Base-by-base conservation (phyloP, 1,140 invertebrate species). In the Ylistrum balloti region DNA sequence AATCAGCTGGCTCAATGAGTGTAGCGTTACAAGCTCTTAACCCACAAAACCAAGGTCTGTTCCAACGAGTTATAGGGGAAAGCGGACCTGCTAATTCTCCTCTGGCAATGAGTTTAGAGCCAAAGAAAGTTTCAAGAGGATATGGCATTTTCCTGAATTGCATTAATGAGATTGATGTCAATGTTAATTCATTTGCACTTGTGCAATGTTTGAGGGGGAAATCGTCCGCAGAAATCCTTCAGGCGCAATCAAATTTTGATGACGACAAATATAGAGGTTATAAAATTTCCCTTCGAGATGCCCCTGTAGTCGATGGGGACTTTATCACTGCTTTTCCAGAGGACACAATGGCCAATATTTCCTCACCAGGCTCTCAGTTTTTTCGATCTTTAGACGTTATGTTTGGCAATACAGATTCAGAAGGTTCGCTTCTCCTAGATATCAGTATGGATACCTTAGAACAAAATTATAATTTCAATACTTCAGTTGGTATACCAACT, bases 141-240 rank as follows among this genome's bases (percentile, higher is more conserved):
- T 74, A 74, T 74, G 56, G 56, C 28, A 74, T 74, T 5, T 74
- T 74, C n/a, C 56, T 74, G 3, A n/a, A n/a, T 11, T 74, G 56
- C n/a, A 74, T 74, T 1, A n/a, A 74, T 74, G 56, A 1, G 22
- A 9, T 5, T 28, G 56, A 74, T 28, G n/a, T n/a, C 15, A 74
- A 28, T 28, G 15, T 74, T 5, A n/a, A 74, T n/a, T 74, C 56
- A 28, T 1, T n/a, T 7, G 22, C 5, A n/a, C 56, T 74, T 74
- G 56, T 74, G n/a, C 56, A 74, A n/a, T 74, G 56, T 74, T 74
- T 74, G 56, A 74, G 56, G 28, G 56, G n/a, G 28, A 74, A 74
- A 74, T 28, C 56, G 2, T 22, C 56, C 28, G 22, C 56, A 74
- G 56, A 74, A 74, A n/a, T 74, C 28, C 3, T 74, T 28, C 22